phyloP scores from a whole-genome alignment of 2,888 invertebrate genomes.

The Calameuta filiformis region DNA sequence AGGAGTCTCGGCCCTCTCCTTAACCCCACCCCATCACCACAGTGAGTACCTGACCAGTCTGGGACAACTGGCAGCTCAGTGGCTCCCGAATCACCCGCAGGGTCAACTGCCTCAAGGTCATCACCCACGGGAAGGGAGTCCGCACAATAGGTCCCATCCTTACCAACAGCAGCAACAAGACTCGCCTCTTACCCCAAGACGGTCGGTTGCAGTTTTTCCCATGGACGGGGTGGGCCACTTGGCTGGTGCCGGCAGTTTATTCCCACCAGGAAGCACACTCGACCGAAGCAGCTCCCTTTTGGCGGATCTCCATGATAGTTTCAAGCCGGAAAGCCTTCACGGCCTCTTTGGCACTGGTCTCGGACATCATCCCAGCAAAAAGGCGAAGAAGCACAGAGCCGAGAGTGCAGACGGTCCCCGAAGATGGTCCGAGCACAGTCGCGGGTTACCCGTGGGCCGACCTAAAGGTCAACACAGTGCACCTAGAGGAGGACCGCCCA shows the following conservation, averaged over 20 bases:
- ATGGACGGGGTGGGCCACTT: constrained; percentile 53
- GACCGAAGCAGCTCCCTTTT: constrained; percentile 51
- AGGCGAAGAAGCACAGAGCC: constrained; percentile 55
- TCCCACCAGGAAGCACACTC: constrained; percentile 50
- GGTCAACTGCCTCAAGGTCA: constrained; percentile 48
- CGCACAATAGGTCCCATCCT: constrained; percentile 44
- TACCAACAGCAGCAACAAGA: constrained; percentile 40
- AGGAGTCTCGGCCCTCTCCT: constrained; percentile 75
- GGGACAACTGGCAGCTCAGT: constrained; percentile 60
- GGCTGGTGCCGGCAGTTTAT: constrained; percentile 45
- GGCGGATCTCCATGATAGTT: constrained; percentile 59
- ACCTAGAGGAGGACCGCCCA: constrained; percentile 88
- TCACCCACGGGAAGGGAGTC: constrained; percentile 54
- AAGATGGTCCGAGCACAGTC: constrained; percentile 57
- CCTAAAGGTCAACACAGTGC: constrained; percentile 94
- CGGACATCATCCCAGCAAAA: constrained; percentile 48
- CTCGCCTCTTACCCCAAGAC: constrained; percentile 25
- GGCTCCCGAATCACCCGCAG: constrained; percentile 55
- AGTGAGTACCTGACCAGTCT: constrained; percentile 63
- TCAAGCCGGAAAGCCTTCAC: constrained; percentile 59
- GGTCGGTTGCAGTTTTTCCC: constrained; percentile 49
- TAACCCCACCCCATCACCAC: constrained; percentile 81
- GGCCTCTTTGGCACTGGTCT: constrained; percentile 51
- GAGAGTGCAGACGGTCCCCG: constrained; percentile 41
- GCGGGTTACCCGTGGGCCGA: constrained; percentile 74